Evolutionary conservation across 2,797 vertebrate species (phyloP).

Genomic region (Peromyscus melanophrys): DNA sequence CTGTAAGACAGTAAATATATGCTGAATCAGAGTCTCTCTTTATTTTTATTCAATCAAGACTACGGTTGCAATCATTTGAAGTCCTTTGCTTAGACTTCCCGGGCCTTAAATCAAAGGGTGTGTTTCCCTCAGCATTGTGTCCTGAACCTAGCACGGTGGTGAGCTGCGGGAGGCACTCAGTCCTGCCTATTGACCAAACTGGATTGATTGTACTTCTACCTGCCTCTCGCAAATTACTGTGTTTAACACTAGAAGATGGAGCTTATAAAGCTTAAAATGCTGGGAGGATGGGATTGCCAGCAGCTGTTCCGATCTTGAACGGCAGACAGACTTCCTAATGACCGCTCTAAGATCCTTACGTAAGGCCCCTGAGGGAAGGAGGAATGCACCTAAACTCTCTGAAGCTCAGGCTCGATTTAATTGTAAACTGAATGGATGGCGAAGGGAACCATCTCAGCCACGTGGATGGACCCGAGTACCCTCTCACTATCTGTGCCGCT

Average conservation of each 20-base stretch:
- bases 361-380: not conserved
- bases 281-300: not conserved
- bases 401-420: not conserved
- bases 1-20: not conserved
- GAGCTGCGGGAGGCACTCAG: not conserved
- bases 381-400: not conserved
- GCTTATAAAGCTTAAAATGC: not conserved
- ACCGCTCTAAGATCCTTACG: not conserved
- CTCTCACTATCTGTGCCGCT: not conserved
- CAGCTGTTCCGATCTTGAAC: not conserved
- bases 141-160: not conserved
- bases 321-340: not conserved
- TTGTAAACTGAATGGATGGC: not conserved
- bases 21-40: not conserved
- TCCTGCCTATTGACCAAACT: conserved; percentile 31
- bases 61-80: not conserved
- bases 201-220: conserved; percentile 37
- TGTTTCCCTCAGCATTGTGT: conserved; percentile 12
- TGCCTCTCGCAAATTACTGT: conserved; percentile 8
- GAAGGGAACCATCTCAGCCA: not conserved
- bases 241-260: conserved; percentile 38
- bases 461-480: not conserved
- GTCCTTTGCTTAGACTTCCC: not conserved
- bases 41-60: conserved; percentile 35
- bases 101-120: conserved; percentile 32